Percentiles rank a stretch among this genome's conserved stretches.
These are phyloP conservation scores for Pseudomyrmex concolor DNA, from an alignment of 1,140 invertebrate genomes.

Conservation along the genomic window DNA sequence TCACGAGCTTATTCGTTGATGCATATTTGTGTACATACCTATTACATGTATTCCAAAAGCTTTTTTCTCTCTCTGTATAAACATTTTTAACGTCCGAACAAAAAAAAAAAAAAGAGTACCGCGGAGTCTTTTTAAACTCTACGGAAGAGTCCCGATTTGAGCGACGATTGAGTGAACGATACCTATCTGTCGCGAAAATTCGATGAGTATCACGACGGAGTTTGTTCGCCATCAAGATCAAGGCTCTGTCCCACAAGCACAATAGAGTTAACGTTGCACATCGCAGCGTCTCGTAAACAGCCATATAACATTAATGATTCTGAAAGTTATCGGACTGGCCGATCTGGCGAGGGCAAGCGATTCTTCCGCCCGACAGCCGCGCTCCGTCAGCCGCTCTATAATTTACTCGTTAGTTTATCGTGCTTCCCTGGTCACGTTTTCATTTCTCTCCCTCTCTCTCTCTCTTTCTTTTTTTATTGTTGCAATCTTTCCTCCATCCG, in stretches of 20 bases:
- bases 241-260: background rate
- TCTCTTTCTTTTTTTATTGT: background rate
- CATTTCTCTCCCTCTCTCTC: constrained; percentile 14
- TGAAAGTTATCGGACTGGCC: constrained; percentile 77
- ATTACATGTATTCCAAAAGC: too few species aligned
- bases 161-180: background rate
- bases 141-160: background rate
- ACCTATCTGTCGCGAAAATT: background rate
- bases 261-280: constrained; percentile 61
- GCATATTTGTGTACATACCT: too few species aligned
- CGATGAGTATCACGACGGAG: background rate
- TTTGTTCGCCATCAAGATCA: constrained; percentile 22
- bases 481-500: constrained; percentile 7
- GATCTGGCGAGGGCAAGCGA: constrained; percentile 65
- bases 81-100: background rate
- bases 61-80: background rate
- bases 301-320: constrained; percentile 73
- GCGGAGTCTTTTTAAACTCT: too few species aligned
- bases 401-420: constrained; percentile 80
- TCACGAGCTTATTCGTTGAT: too few species aligned
- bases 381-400: constrained; percentile 74
- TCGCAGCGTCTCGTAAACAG: constrained; percentile 69
- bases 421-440: constrained; percentile 56
- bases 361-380: constrained; percentile 63
- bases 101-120: background rate